These are phyloP conservation scores for Neomonachus schauinslandi DNA, from an alignment of 2,113 vertebrate species.

Conservation along the genomic window DNA sequence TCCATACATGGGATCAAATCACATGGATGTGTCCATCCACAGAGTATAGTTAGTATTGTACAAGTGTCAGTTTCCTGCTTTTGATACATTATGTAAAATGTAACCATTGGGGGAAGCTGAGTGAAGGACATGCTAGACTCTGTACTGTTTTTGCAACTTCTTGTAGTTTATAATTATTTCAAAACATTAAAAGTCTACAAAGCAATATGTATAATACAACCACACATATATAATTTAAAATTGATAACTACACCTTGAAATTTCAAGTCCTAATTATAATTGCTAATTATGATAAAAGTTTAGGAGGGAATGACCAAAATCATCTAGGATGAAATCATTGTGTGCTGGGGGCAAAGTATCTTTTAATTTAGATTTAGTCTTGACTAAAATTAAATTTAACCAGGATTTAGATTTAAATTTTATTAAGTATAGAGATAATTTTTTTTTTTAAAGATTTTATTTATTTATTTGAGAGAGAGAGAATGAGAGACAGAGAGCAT, in stretches of 20 bases:
- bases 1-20: not conserved
- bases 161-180: not conserved
- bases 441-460: conserved; percentile 58
- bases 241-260: not conserved
- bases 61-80: not conserved
- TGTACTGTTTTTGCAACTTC: not conserved
- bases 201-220: not conserved
- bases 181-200: not conserved
- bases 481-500: too few species aligned
- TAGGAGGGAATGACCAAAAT: not conserved
- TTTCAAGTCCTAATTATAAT: conserved; percentile 10
- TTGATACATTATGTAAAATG: not conserved
- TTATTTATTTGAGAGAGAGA: too few species aligned
- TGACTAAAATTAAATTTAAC: conserved; percentile 24
- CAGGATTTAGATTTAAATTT: not conserved
- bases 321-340: not conserved
- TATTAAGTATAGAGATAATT: conserved; percentile 27
- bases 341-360: not conserved
- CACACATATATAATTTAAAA: conserved; percentile 4
- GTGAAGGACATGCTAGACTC: not conserved
- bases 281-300: conserved; percentile 12
- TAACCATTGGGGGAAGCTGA: not conserved
- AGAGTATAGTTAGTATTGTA: not conserved
- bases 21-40: not conserved
- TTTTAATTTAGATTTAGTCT: conserved; percentile 30